Percentiles rank a stretch among this genome's conserved stretches.
phyloP scores from a whole-genome alignment of 2,888 invertebrate species.

The Morpho deidamia region DNA sequence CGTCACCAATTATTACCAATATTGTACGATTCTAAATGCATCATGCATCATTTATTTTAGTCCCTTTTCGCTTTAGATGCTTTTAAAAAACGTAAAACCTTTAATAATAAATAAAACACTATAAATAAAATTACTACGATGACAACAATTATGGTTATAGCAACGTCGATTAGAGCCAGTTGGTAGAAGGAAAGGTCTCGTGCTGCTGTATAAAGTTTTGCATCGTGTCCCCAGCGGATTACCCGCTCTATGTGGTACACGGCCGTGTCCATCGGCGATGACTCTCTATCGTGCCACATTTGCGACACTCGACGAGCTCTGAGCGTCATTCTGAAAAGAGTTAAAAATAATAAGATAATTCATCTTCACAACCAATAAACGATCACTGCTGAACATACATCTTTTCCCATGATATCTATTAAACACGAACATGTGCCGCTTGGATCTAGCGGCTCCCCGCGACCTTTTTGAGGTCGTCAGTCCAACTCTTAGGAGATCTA shows the following conservation, averaged over 20 bases:
- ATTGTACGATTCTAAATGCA: too few species aligned
- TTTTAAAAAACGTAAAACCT: conserved; percentile 31
- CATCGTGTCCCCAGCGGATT: conserved; percentile 57
- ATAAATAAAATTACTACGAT: conserved; percentile 35
- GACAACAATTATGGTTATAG: conserved; percentile 38
- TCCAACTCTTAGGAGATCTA: too few species aligned
- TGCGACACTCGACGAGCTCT: conserved; percentile 64
- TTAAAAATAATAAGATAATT: background rate
- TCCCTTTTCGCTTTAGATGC: background rate
- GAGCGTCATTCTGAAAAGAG: conserved; percentile 46
- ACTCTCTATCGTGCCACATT: conserved; percentile 72
- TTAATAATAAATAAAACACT: conserved; percentile 37
- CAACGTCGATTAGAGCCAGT: conserved; percentile 52
- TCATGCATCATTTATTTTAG: background rate
- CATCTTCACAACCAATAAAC: too few species aligned
- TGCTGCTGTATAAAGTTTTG: conserved; percentile 47
- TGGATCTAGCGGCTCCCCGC: too few species aligned
- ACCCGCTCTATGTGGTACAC: conserved; percentile 79
- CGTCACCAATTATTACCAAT: too few species aligned
- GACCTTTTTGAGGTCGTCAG: too few species aligned
- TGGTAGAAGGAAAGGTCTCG: conserved; percentile 50
- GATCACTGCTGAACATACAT: too few species aligned
- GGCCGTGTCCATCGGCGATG: conserved; percentile 73
- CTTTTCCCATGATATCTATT: too few species aligned
- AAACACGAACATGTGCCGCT: too few species aligned